Base-by-base conservation (phyloP, 2,888 invertebrate genomes). In the Germaria angustata region DNA sequence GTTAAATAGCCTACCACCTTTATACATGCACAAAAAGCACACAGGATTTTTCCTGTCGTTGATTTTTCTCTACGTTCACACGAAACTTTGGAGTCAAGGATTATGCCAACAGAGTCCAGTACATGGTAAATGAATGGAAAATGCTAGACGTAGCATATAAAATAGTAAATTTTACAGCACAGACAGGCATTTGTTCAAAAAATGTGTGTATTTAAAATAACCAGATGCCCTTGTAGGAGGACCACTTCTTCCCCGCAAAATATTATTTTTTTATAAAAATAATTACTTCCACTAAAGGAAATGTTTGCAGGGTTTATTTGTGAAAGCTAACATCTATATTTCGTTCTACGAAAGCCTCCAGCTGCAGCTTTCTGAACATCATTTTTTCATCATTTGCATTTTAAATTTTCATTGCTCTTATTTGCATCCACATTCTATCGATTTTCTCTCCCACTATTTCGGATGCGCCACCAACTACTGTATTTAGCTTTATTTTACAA, bases 391-490 rank as follows among this genome's bases (percentile, higher is more conserved):
- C 15, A 34, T 57, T 59, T 24, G 17, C 36, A 59, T 17, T 59
- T 59, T 20, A 49, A 39, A 49, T 72, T 61, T 72, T 17, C 53
- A 41, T 41, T 13, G n/a, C 34, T 34, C 46, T 57, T 22, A 34
- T 44, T 71, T 46, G 17, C 71, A 61, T 72, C 49, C 71, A 36
- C 57, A 17, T 59, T 15, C 22, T 49, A 71, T 59, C 22, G 59
- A 59, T 71, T 71, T 59, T 69, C 20, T 36, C 8, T 57, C 0
- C 20, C 34, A 8, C 22, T n/a, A 46, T 46, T 71, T 36, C 7
- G 36, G 59, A 57, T 49, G 22, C 22, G 24, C 59, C 24, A 36
- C 59, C 20, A 57, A 22, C 44, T 34, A 32, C 36, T 22, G 1
- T 39, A 41, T 68, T 24, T 44, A 7, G 53, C 55, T 55, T 32